Percentiles rank a stretch among this genome's conserved stretches.
Conservation (phyloP, 2,797 vertebrate species). For the Diplodus puntazzo region DNA sequence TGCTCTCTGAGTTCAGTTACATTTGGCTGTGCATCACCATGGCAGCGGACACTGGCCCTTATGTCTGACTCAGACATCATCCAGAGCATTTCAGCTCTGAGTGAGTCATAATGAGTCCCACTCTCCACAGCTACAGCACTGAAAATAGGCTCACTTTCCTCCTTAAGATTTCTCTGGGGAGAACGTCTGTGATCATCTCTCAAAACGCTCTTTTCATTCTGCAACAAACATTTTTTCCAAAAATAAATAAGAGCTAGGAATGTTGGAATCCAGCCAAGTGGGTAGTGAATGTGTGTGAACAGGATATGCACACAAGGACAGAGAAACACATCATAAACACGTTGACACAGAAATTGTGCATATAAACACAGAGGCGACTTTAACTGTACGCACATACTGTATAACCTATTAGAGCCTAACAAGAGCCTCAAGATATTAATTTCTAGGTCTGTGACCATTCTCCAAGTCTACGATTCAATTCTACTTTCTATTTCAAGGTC, state of each 20-base stretch:
- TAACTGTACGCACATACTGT: not conserved
- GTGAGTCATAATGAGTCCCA: slow-evolving; percentile 75
- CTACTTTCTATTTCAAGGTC: too few relatives aligned
- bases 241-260: slow-evolving; percentile 51
- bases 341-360: not conserved
- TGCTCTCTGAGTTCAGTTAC: slow-evolving; percentile 67
- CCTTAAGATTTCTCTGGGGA: slow-evolving; percentile 70
- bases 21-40: slow-evolving; percentile 74
- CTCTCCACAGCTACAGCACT: slow-evolving; percentile 61
- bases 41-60: slow-evolving; percentile 75
- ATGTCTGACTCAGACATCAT: slow-evolving; percentile 71
- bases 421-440: not conserved
- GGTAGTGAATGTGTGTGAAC: slow-evolving; percentile 6
- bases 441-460: too few relatives aligned
- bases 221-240: slow-evolving; percentile 60
- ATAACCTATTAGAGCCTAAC: not conserved
- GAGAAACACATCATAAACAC: slow-evolving; percentile 4
- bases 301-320: slow-evolving; percentile 22
- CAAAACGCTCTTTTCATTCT: slow-evolving; percentile 66
- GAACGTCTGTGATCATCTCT: slow-evolving; percentile 67
- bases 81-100: slow-evolving; percentile 69
- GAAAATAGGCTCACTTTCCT: slow-evolving; percentile 73
- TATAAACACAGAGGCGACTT: not conserved
- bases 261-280: slow-evolving; percentile 41
- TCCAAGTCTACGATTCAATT: too few relatives aligned